Evolutionary conservation across 2,797 vertebrate species (phyloP), one percentile per base, ranked within the genome.

Genomic region (Protonibea diacanthus): DNA sequence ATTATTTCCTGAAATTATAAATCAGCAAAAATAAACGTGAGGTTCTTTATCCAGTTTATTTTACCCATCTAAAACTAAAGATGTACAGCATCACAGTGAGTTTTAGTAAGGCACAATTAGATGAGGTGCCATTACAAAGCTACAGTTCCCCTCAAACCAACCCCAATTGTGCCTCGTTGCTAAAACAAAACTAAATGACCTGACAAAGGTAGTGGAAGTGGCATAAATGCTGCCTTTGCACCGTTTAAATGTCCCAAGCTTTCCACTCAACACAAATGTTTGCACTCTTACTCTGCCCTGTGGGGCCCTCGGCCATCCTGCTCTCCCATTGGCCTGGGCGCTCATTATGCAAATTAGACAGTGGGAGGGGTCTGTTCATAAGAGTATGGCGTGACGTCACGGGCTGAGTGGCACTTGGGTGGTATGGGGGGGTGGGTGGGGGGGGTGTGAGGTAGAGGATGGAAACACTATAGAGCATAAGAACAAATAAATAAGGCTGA

Each of bases 341-440:
- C 89, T 93, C 49, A 86, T 95, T 95, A 96, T 97, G 95, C 94
- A 95, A 96, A 97, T 95, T 1, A 18, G 15, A 38, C 45, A 10
- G 72, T 92, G 94, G 95, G 91, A 75, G 88, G 72, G 77, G 78
- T 85, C 86, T 92, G 71, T 85, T 86, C 82, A 48, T 79, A 74
- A 91, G 91, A 90, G 86, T 71, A 87, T 81, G 86, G 86, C 77
- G 66, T 96, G 95, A 97, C 96, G 96, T 97, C 96, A 97, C 87
- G 69, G 83, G 74, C 88, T 90, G 84, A 90, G 93, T 94, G 94
- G 90, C 89, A 87, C n/a, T 18, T 48, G 47, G 45, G 63, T 71
- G 82, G 78, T 44, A 81, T 74, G 85, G 85, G 90, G 76, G 77
- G 82, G 78, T 71, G 52, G 77, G 82, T 27, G 84, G 3, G 13